Percentiles rank a stretch among this genome's conserved stretches.
Evolutionary conservation across 2,888 invertebrate genomes (phyloP).

Genomic region (Catocala nupta): DNA sequence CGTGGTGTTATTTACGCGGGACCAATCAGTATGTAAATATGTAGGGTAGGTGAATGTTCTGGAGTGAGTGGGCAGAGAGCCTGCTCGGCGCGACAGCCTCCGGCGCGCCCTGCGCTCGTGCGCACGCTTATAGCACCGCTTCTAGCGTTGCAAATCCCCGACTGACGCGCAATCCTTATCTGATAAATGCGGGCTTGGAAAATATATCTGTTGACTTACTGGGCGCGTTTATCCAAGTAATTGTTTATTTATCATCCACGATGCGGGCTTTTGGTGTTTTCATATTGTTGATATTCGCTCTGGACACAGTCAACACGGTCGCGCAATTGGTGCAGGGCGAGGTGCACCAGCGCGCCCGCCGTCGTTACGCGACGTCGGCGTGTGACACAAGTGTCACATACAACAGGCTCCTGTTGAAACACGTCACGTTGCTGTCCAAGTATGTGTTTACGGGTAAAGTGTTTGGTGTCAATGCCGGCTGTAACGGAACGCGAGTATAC

Average conservation of each 20-base stretch:
- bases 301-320: constrained; percentile 56
- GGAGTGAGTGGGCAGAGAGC: constrained; percentile 78
- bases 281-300: constrained; percentile 59
- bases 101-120: constrained; percentile 75
- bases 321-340: constrained; percentile 48
- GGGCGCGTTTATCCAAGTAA: constrained; percentile 32
- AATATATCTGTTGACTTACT: constrained; percentile 43
- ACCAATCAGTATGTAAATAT: constrained; percentile 85
- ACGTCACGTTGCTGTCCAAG: constrained; percentile 70
- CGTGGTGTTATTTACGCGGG: constrained; percentile 75
- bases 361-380: constrained; percentile 49
- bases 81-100: constrained; percentile 72
- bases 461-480: constrained; percentile 62
- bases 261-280: constrained; percentile 60
- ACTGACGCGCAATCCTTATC: constrained; percentile 45
- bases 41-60: constrained; percentile 84
- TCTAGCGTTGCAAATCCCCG: constrained; percentile 55
- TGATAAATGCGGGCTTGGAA: constrained; percentile 34
- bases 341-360: constrained; percentile 20
- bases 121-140: constrained; percentile 68
- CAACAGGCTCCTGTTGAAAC: constrained; percentile 71
- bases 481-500: constrained; percentile 65
- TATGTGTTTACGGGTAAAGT: constrained; percentile 81
- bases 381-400: constrained; percentile 64
- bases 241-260: constrained; percentile 52